A percentile compares a stretch with the other conserved stretches of the same genome.
These are phyloP conservation scores for Alexandromys fortis DNA, from an alignment of 2,113 vertebrate genomes.

Conservation along the genomic window DNA sequence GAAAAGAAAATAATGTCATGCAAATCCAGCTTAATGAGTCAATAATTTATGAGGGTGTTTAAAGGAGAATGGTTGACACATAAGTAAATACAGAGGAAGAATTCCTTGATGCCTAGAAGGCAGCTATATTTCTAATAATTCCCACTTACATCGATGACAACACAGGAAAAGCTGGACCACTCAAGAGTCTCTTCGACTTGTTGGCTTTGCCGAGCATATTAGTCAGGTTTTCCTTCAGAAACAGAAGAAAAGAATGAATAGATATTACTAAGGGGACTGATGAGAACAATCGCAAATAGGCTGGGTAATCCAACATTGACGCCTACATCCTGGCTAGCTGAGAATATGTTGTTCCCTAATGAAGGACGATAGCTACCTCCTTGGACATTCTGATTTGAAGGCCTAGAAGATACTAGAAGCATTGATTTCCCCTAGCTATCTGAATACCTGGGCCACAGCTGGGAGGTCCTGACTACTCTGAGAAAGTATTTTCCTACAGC, in stretches of 20 bases:
- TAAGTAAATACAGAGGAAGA: neutral
- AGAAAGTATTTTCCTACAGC: neutral
- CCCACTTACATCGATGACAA: neutral
- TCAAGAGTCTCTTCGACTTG: neutral
- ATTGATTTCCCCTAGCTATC: neutral
- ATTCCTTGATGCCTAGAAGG: neutral
- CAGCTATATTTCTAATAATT: neutral
- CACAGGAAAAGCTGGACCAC: neutral
- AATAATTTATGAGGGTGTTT: neutral
- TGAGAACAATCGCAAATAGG: neutral
- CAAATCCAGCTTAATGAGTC: neutral
- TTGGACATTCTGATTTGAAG: no score
- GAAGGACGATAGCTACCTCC: neutral
- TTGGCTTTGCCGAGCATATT: neutral
- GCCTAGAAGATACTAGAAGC: neutral
- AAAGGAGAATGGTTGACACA: neutral
- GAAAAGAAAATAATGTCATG: neutral
- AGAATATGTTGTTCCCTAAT: no score
- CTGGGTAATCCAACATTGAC: neutral
- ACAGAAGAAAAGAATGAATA: neutral
- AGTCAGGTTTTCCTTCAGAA: neutral
- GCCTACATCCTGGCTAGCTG: no score
- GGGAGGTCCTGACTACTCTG: neutral
- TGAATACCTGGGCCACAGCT: no score
- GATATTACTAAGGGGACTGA: neutral